phyloP scores from a whole-genome alignment of 2,113 vertebrate genomes.

The Chitala chitala region DNA sequence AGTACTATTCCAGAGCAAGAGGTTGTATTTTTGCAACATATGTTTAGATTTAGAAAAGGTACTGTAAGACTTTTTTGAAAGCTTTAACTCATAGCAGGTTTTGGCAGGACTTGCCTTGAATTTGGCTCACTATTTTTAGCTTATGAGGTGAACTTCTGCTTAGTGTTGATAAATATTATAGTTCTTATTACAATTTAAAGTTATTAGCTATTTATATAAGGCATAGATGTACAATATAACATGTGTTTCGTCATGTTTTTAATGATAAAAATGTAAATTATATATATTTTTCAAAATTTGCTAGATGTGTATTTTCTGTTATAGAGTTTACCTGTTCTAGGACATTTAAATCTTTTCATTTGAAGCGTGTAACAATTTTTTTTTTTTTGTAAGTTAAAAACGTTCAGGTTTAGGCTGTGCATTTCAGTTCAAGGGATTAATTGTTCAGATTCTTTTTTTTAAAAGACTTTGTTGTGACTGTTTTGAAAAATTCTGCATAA shows the following conservation, averaged over 20 bases:
- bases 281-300: slow-evolving; percentile 31
- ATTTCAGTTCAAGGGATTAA: not conserved
- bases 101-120: slow-evolving; percentile 38
- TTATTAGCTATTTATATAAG: slow-evolving; percentile 38
- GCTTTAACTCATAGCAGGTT: slow-evolving; percentile 33
- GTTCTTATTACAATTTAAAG: slow-evolving; percentile 36
- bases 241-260: slow-evolving; percentile 33
- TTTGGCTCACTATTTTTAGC: slow-evolving; percentile 30
- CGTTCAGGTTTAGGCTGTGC: not conserved
- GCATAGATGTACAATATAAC: slow-evolving; percentile 33
- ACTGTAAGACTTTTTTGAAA: slow-evolving; percentile 36
- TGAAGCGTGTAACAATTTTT: slow-evolving; percentile 8
- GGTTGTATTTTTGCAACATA: not conserved
- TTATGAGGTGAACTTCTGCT: slow-evolving; percentile 32
- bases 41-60: slow-evolving; percentile 7
- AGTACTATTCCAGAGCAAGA: not conserved
- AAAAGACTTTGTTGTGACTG: not conserved
- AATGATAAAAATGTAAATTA: slow-evolving; percentile 44
- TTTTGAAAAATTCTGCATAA: too few relatives aligned
- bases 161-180: slow-evolving; percentile 32
- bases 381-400: not conserved
- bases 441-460: slow-evolving; percentile 1
- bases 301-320: not conserved
- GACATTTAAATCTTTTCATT: not conserved
- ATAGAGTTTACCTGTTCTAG: not conserved